These are phyloP conservation scores for Pseudois nayaur DNA, from an alignment of 2,113 vertebrate species.

Conservation along the genomic window DNA sequence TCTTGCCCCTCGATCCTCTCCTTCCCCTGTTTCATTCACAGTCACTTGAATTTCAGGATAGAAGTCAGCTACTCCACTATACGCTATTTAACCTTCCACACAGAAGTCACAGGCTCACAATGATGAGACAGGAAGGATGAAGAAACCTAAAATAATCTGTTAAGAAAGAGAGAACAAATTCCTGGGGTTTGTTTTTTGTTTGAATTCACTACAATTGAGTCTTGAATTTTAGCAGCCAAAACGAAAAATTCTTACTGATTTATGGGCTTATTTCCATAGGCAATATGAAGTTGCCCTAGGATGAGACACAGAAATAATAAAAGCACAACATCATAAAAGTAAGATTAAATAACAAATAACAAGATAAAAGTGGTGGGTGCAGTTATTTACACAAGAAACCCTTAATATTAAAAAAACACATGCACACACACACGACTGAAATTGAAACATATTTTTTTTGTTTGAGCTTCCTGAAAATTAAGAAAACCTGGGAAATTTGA, in stretches of 20 bases:
- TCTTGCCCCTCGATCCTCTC: neutral
- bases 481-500: neutral
- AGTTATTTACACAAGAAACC: neutral
- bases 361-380: neutral
- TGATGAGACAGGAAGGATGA: neutral
- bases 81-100: conserved; percentile 14
- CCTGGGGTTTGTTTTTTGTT: neutral
- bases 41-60: conserved; percentile 4
- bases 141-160: neutral
- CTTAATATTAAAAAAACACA: neutral
- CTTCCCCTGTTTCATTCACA: neutral
- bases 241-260: neutral
- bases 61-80: neutral
- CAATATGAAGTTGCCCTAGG: neutral
- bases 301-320: neutral
- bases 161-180: neutral
- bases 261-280: neutral
- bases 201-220: neutral
- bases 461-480: neutral
- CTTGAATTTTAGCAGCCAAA: neutral
- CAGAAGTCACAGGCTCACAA: neutral
- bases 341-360: neutral
- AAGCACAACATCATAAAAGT: neutral
- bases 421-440: neutral
- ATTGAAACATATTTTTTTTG: neutral